These are phyloP conservation scores for Oreotrochilus melanogaster DNA, from an alignment of 2,113 vertebrate genomes.

Conservation along the genomic window DNA sequence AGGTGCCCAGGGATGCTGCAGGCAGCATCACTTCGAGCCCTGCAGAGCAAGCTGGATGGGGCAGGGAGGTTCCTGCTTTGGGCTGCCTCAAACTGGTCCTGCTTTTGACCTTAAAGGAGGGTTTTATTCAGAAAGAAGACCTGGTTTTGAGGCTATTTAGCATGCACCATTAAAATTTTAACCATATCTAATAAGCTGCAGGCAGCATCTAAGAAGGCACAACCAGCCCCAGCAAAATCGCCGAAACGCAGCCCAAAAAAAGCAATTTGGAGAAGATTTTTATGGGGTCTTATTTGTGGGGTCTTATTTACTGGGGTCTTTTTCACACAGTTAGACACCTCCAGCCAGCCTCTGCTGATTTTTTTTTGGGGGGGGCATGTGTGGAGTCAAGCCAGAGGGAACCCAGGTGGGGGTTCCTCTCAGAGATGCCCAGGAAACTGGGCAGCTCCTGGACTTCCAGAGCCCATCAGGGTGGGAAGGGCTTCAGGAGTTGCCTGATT, in stretches of 20 bases:
- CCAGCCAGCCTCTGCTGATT: neutral
- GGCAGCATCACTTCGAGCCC: fast-evolving
- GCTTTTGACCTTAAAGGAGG: neutral
- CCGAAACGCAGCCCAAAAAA: neutral
- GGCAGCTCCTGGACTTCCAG: neutral
- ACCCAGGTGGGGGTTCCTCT: fast-evolving
- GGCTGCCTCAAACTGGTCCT: neutral
- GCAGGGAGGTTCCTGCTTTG: neutral
- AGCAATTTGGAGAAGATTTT: neutral
- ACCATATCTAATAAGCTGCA: neutral
- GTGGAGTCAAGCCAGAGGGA: neutral
- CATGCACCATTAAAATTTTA: neutral
- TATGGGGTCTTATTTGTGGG: no score
- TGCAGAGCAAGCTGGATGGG: neutral
- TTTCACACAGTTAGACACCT: neutral
- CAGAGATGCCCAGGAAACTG: neutral
- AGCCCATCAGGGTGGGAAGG: fast-evolving
- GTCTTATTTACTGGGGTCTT: no score
- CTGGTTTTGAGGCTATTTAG: no score
- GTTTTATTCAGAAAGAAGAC: neutral
- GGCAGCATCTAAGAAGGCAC: neutral
- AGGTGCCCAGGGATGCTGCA: fast-evolving
- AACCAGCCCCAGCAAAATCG: neutral
- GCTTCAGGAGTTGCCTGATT: neutral
- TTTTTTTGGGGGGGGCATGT: neutral